A percentile compares a stretch with the other conserved stretches of the same genome.
Conservation (phyloP, 2,888 invertebrate species). For the Phortica okadai region DNA sequence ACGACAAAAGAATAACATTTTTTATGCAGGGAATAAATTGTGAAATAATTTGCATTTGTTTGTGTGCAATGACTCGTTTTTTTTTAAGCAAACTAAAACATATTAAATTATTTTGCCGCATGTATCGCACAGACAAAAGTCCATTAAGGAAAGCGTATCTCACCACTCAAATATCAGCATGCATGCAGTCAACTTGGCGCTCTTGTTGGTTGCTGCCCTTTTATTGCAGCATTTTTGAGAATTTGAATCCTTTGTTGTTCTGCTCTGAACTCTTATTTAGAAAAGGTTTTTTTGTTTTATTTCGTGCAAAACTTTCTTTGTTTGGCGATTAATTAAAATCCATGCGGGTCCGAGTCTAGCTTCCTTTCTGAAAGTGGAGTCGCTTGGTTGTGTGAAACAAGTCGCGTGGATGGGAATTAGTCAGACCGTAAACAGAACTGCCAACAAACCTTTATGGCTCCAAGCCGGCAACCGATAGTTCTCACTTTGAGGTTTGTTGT, state of each 20-base stretch:
- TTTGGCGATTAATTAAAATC: conserved; percentile 31
- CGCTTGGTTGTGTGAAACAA: too few species aligned
- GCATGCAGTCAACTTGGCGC: not conserved
- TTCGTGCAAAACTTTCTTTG: not conserved
- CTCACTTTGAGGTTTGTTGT: not conserved
- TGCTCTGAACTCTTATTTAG: not conserved
- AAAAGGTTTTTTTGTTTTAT: not conserved
- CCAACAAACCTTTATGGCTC: too few species aligned
- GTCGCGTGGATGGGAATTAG: too few species aligned
- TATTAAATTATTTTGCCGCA: not conserved
- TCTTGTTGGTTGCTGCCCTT: not conserved
- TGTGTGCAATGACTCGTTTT: not conserved
- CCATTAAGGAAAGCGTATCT: not conserved
- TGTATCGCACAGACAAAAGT: not conserved
- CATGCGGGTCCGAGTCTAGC: not conserved
- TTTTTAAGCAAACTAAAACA: not conserved
- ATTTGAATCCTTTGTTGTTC: not conserved
- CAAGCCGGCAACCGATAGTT: not conserved
- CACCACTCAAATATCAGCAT: not conserved
- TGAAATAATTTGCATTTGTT: too few species aligned
- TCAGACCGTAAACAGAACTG: too few species aligned
- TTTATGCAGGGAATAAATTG: too few species aligned
- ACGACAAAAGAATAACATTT: too few species aligned
- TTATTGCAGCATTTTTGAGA: conserved; percentile 1
- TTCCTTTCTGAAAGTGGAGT: not conserved